Evolutionary conservation across 1,140 invertebrate genomes (phyloP).

Genomic region (Brachionus manjavacas): DNA sequence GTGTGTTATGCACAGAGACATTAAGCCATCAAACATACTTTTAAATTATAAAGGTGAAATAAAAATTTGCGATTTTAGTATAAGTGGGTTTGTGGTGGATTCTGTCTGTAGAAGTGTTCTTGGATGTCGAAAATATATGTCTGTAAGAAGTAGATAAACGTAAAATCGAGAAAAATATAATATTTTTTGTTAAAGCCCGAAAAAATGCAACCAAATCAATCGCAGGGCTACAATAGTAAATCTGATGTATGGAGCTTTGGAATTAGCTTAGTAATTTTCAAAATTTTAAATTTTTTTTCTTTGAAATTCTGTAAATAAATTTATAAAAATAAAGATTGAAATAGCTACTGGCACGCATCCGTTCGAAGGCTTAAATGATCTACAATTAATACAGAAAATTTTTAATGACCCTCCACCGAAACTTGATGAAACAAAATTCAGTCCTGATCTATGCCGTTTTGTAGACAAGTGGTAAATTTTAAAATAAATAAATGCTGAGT

Average conservation of each 20-base stretch:
- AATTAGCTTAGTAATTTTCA: background rate
- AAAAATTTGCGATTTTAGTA: slow-evolving; percentile 59
- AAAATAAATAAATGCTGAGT: background rate
- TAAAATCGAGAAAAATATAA: background rate
- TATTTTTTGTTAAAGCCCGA: background rate
- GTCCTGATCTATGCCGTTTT: background rate
- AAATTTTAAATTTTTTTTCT: background rate
- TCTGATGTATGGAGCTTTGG: background rate
- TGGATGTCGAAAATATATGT: background rate
- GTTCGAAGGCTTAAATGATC: background rate
- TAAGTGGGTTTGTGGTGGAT: slow-evolving; percentile 46
- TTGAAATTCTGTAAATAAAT: background rate
- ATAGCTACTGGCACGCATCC: background rate
- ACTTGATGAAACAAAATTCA: background rate
- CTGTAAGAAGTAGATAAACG: background rate
- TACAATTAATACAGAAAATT: background rate
- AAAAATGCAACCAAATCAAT: background rate
- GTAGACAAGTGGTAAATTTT: slow-evolving; percentile 9
- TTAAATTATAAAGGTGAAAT: slow-evolving; percentile 57
- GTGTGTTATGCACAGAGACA: slow-evolving; percentile 59
- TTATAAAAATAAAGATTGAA: background rate
- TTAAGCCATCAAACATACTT: slow-evolving; percentile 59
- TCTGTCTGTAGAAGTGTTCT: background rate
- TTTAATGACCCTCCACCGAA: background rate
- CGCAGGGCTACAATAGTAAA: background rate